phyloP scores from a whole-genome alignment of 1,140 invertebrate genomes.

The Zaprionus ghesquierei region DNA sequence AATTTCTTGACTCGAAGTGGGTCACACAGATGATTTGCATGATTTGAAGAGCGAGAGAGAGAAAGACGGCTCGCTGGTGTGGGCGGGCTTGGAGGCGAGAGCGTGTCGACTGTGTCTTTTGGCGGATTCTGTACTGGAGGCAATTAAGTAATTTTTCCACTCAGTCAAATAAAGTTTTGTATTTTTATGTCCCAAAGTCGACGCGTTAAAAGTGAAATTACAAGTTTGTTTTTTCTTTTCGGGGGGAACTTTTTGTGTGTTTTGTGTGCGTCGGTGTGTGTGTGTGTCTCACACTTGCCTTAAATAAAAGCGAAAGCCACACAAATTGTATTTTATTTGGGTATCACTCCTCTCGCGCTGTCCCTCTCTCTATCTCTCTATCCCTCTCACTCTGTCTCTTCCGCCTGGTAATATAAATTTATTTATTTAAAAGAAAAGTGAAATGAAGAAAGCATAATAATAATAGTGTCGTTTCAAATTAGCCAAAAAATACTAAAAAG shows the following conservation, averaged over 20 bases:
- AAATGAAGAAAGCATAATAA: slow-evolving; percentile 60
- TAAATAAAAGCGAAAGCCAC: slow-evolving; percentile 77
- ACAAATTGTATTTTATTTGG: slow-evolving; percentile 41
- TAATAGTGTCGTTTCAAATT: slow-evolving; percentile 66
- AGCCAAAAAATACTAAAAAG: slow-evolving; percentile 37
- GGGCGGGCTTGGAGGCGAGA: not conserved
- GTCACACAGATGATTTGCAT: slow-evolving; percentile 74
- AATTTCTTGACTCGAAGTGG: slow-evolving; percentile 47
- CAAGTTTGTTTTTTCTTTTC: too few relatives aligned
- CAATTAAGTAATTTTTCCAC: slow-evolving; percentile 79
- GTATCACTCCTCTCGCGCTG: slow-evolving; percentile 4
- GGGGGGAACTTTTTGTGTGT: slow-evolving; percentile 26
- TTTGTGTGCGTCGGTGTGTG: slow-evolving; percentile 16
- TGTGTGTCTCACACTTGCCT: slow-evolving; percentile 44
- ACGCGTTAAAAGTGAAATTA: slow-evolving; percentile 78
- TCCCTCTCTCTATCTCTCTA: not conserved
- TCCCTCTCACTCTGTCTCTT: not conserved
- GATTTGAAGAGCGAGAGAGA: slow-evolving; percentile 35
- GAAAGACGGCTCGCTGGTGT: not conserved
- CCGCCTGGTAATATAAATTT: slow-evolving; percentile 35
- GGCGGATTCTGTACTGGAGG: slow-evolving; percentile 8
- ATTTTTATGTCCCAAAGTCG: slow-evolving; percentile 46
- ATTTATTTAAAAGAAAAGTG: slow-evolving; percentile 76
- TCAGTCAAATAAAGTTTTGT: slow-evolving; percentile 50
- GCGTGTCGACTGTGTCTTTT: not conserved